Conservation (phyloP, 2,888 invertebrate species). For the Sialis lutaria region DNA sequence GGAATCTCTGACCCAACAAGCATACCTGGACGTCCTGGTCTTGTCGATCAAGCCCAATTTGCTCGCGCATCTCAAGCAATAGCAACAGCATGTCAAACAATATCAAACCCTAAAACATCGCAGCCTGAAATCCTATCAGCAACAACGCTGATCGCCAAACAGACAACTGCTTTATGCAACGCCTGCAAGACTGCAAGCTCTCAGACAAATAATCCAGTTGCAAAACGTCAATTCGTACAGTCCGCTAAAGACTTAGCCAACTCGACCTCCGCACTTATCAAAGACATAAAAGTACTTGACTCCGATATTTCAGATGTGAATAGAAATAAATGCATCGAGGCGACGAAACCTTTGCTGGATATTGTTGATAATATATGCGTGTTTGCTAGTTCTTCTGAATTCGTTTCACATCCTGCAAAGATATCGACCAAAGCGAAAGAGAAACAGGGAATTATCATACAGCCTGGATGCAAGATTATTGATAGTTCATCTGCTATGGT, state of each 20-base stretch:
- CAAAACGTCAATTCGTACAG: constrained; percentile 93
- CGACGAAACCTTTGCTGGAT: constrained; percentile 71
- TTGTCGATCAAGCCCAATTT: constrained; percentile 78
- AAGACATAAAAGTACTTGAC: constrained; percentile 83
- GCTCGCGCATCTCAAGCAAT: constrained; percentile 81
- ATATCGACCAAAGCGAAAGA: constrained; percentile 70
- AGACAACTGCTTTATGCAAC: constrained; percentile 89
- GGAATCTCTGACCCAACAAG: constrained; percentile 85
- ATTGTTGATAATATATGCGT: constrained; percentile 84
- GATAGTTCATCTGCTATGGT: constrained; percentile 82
- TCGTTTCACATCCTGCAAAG: constrained; percentile 79
- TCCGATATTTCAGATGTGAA: constrained; percentile 65
- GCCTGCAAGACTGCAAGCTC: constrained; percentile 87
- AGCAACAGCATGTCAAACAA: constrained; percentile 67
- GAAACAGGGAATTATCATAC: constrained; percentile 75
- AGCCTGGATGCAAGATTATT: constrained; percentile 59
- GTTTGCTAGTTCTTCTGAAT: constrained; percentile 89
- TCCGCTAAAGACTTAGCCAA: constrained; percentile 95
- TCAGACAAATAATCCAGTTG: constrained; percentile 75
- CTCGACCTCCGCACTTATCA: constrained; percentile 84
- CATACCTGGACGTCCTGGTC: constrained; percentile 71
- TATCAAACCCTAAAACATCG: constrained; percentile 50
- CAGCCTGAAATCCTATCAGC: constrained; percentile 79
- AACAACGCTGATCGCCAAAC: constrained; percentile 87
- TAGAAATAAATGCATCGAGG: constrained; percentile 50